Conservation (phyloP, 2,113 vertebrate species). For the Menura novaehollandiae region DNA sequence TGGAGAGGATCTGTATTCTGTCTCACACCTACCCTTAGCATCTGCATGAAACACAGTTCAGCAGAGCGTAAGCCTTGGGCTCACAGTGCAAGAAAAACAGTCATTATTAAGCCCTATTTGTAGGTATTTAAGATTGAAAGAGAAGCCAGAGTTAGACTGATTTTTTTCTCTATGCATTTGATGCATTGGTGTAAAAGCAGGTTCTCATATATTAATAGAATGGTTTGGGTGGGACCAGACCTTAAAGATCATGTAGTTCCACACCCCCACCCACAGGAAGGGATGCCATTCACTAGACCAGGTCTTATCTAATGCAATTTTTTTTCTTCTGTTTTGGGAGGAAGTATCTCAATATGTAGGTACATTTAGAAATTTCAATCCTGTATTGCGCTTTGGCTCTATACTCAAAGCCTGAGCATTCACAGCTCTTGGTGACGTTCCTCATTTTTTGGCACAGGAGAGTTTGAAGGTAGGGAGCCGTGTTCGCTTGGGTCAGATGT, state of each 20-base stretch:
- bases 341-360: not conserved
- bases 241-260: not conserved
- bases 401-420: not conserved
- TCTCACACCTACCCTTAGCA: not conserved
- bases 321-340: not conserved
- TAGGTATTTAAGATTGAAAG: not conserved
- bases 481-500: not conserved
- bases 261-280: not conserved
- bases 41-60: not conserved
- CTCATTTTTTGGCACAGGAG: rapidly evolving
- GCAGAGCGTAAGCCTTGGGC: not conserved
- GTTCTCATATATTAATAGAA: not conserved
- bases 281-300: not conserved
- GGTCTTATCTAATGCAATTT: not conserved
- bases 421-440: not conserved
- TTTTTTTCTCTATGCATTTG: not conserved
- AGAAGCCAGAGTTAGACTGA: not conserved
- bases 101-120: not conserved
- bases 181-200: not conserved
- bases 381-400: not conserved
- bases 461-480: not conserved
- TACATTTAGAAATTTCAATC: rapidly evolving
- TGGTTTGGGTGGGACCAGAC: not conserved
- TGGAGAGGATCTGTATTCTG: not conserved
- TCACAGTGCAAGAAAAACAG: not conserved